Conservation (phyloP, 2,888 invertebrate genomes). For the Scaptomyza flava region DNA sequence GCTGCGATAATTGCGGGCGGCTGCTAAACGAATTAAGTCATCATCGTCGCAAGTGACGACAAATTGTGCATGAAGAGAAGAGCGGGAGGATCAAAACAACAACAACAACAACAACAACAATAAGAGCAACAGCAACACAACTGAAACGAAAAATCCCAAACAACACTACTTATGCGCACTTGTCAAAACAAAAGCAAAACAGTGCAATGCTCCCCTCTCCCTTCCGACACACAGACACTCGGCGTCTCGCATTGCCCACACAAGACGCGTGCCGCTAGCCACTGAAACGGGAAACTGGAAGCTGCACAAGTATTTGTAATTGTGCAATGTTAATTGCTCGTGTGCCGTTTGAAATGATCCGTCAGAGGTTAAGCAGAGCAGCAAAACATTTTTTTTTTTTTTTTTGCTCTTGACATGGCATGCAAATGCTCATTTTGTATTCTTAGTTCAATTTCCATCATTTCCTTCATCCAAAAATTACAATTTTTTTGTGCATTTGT, state of each 20-base stretch:
- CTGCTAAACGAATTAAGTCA: constrained; percentile 84
- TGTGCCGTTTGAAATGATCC: constrained; percentile 35
- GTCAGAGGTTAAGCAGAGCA: constrained; percentile 37
- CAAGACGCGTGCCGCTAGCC: constrained; percentile 33
- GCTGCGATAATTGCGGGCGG: constrained; percentile 30
- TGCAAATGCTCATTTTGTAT: constrained; percentile 5
- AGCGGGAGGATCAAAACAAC: constrained; percentile 39
- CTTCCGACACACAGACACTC: background rate
- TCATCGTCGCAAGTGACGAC: constrained; percentile 81
- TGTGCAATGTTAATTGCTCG: constrained; percentile 63
- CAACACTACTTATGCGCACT: constrained; percentile 55
- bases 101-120: constrained; percentile 27
- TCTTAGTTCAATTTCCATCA: constrained; percentile 6
- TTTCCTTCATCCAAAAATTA: background rate
- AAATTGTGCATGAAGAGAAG: constrained; percentile 83
- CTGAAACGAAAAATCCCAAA: constrained; percentile 25
- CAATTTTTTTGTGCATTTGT: too few species aligned
- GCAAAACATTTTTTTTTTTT: constrained; percentile 1
- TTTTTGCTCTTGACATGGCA: constrained; percentile 2
- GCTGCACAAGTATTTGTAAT: constrained; percentile 48
- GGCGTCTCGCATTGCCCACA: constrained; percentile 27
- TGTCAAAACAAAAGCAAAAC: constrained; percentile 62
- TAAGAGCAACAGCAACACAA: background rate
- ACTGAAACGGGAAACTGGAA: constrained; percentile 4
- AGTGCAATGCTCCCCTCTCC: constrained; percentile 18